Base-by-base conservation (phyloP, 2,797 vertebrate genomes). In the Garrulus glandarius region DNA sequence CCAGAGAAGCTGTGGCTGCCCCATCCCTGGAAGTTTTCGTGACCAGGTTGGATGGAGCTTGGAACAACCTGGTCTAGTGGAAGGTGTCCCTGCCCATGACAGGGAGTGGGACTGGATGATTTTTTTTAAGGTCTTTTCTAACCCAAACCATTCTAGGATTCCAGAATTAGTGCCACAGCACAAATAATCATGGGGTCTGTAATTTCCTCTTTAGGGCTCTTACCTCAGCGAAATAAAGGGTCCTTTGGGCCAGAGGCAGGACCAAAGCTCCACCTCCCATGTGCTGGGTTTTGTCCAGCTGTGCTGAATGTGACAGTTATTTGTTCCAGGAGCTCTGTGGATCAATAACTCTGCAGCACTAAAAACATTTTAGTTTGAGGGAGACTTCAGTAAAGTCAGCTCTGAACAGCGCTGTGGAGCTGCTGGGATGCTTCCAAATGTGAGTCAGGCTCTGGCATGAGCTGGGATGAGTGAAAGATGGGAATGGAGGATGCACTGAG, bases 321-420 rank as follows among this genome's bases (percentile, higher is more conserved):
- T 91, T 79, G 52, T 89, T 92, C 91, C 91, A 70, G 93, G 84
- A 94, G 65, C 77, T 80, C 30, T 2, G 4, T 10, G 92, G 84
- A 94, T 97, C 94, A 87, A 86, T 96, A 96, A 78, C 78, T 60
- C 83, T 95, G 94, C 93, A 96, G 96, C 91, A 92, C 88, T 95
- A 81, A 71, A 91, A 95, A 37, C 79, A 39, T 81, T 86, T 88
- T 39, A 75, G 69, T 56, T 41, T 0, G 0, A 75, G 52, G 69
- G 88, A 82, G 71, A 60, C 77, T 91, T 53, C 69, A 65, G 2
- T 56, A 22, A 74, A 63, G 20, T 23, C 82, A 41, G 50, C 41
- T 39, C 34, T 72, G 49, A 59, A 15, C 90, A 80, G 89, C 84
- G 46, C 93, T 89, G 89, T 50, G 7, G 94, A 63, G 80, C 63